phyloP scores from a whole-genome alignment of 2,113 vertebrate species.

The Etheostoma spectabile region DNA sequence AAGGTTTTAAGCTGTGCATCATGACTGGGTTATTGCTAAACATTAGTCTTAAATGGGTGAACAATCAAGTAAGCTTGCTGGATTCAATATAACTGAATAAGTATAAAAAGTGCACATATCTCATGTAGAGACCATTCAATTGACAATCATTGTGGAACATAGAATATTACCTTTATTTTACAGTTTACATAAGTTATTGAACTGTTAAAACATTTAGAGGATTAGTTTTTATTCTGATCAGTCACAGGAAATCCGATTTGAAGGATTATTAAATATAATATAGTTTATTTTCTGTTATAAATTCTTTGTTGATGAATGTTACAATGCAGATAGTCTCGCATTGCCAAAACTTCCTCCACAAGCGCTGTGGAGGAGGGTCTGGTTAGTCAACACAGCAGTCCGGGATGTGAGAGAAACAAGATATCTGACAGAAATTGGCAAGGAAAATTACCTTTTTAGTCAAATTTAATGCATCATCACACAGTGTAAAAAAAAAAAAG shows the following conservation, averaged over 20 bases:
- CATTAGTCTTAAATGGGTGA: conserved; percentile 19
- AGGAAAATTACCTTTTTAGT: not conserved
- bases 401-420: too few species aligned
- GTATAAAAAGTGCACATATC: not conserved
- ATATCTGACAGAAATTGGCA: not conserved
- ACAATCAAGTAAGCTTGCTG: conserved; percentile 1
- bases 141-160: not conserved
- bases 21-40: not conserved
- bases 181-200: not conserved
- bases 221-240: not conserved
- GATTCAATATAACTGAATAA: conserved; percentile 5
- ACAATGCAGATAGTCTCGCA: not conserved
- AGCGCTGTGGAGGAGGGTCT: too few species aligned
- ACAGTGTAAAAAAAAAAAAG: not conserved
- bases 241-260: not conserved
- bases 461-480: not conserved
- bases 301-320: not conserved
- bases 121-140: not conserved
- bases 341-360: too few species aligned
- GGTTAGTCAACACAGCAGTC: too few species aligned
- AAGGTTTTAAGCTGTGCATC: not conserved
- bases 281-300: not conserved
- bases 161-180: not conserved
- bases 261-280: not conserved
- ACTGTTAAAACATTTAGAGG: not conserved